phyloP scores from a whole-genome alignment of 2,888 invertebrate genomes.

The Chalcis sispes region DNA sequence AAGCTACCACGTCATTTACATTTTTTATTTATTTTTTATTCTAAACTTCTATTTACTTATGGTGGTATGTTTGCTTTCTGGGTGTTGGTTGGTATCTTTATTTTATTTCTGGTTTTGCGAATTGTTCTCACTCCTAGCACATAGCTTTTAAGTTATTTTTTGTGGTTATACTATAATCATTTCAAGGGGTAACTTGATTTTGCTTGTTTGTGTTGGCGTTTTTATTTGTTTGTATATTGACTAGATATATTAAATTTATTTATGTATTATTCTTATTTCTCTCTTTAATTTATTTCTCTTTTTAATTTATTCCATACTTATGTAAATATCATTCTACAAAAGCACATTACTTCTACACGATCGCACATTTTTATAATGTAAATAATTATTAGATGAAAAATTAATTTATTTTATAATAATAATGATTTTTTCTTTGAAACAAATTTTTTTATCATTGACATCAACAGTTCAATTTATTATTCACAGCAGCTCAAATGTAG shows the following conservation, averaged over 20 bases:
- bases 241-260: constrained; percentile 21
- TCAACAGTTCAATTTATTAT: constrained; percentile 52
- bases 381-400: constrained; percentile 39
- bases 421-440: constrained; percentile 23
- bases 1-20: constrained; percentile 28
- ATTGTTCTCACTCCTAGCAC: constrained; percentile 58
- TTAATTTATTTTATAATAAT: constrained; percentile 47
- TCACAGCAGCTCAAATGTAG: constrained; percentile 60
- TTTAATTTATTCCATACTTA: constrained; percentile 6
- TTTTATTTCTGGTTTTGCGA: constrained; percentile 58
- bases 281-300: constrained; percentile 8
- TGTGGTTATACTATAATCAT: constrained; percentile 59
- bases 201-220: constrained; percentile 69
- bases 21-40: constrained; percentile 45
- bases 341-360: constrained; percentile 24
- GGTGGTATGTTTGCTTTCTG: constrained; percentile 69
- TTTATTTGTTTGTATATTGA: constrained; percentile 40
- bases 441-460: constrained; percentile 24
- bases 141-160: constrained; percentile 61
- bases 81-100: constrained; percentile 74
- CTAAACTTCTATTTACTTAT: constrained; percentile 57
- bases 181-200: constrained; percentile 72
- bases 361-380: constrained; percentile 31
- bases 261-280: constrained; percentile 6
- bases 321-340: constrained; percentile 34